Conservation (phyloP, 2,113 vertebrate species). For the Rhinolophus ferrumequinum region DNA sequence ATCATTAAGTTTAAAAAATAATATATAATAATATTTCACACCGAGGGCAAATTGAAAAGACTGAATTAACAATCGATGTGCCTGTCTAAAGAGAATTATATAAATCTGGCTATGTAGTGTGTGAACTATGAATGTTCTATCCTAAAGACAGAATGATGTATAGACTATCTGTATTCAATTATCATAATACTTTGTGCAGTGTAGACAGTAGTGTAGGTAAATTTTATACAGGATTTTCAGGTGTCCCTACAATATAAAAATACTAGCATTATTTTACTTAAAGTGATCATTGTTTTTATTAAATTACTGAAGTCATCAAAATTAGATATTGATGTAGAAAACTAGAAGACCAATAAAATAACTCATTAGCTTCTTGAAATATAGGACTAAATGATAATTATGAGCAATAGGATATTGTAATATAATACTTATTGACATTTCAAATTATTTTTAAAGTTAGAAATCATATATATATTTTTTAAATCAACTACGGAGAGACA, state of each 20-base stretch:
- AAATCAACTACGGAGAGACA: background rate
- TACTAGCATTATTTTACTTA: background rate
- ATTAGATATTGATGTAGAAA: constrained; percentile 43
- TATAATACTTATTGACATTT: background rate
- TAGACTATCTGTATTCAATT: constrained; percentile 1
- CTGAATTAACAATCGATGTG: background rate
- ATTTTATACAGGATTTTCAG: background rate
- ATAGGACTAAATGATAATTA: background rate
- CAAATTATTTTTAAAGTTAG: background rate
- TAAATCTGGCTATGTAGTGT: background rate
- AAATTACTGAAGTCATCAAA: background rate
- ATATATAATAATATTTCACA: background rate
- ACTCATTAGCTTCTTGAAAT: background rate
- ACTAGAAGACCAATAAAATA: background rate
- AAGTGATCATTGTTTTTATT: background rate
- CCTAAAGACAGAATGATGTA: background rate
- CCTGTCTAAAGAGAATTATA: constrained; percentile 32
- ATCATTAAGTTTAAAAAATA: constrained; percentile 33
- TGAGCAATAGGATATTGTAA: background rate
- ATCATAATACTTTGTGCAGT: background rate
- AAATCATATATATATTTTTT: background rate
- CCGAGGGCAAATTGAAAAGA: constrained; percentile 7
- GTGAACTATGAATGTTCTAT: background rate
- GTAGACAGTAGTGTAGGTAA: background rate
- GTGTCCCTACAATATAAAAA: background rate